A percentile compares a stretch with the other conserved stretches of the same genome.
Conservation (phyloP, 2,113 vertebrate species). For the Dasyurus viverrinus region DNA sequence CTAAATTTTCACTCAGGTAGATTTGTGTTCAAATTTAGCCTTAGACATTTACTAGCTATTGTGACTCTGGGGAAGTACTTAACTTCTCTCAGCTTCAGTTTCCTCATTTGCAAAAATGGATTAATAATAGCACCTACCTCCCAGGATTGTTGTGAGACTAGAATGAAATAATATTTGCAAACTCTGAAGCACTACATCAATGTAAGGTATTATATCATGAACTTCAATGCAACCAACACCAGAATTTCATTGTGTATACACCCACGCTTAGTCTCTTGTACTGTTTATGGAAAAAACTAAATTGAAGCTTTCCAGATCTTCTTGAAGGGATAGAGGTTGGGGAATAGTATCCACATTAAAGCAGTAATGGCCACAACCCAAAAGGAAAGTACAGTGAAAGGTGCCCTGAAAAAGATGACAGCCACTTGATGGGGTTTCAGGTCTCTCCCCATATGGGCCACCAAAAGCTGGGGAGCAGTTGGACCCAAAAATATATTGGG, state of each 20-base stretch:
- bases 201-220: not conserved
- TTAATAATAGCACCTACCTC: not conserved
- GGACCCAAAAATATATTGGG: no score
- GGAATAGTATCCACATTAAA: not conserved
- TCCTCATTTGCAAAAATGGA: not conserved
- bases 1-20: not conserved
- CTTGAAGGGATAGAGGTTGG: not conserved
- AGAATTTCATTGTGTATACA: not conserved
- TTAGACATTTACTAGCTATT: not conserved
- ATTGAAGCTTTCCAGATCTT: conserved; percentile 11
- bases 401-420: no score
- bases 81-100: not conserved
- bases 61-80: not conserved
- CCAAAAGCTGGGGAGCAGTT: no score
- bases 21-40: not conserved
- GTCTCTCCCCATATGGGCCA: no score
- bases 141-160: not conserved
- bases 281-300: not conserved
- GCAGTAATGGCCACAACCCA: not conserved
- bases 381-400: not conserved
- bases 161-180: not conserved
- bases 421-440: no score
- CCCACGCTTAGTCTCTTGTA: not conserved
- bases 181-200: not conserved
- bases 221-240: not conserved